Percentiles rank a stretch among this genome's conserved stretches.
Evolutionary conservation across 1,140 invertebrate species (phyloP).

Genomic region (Drosophila quadrilineata): DNA sequence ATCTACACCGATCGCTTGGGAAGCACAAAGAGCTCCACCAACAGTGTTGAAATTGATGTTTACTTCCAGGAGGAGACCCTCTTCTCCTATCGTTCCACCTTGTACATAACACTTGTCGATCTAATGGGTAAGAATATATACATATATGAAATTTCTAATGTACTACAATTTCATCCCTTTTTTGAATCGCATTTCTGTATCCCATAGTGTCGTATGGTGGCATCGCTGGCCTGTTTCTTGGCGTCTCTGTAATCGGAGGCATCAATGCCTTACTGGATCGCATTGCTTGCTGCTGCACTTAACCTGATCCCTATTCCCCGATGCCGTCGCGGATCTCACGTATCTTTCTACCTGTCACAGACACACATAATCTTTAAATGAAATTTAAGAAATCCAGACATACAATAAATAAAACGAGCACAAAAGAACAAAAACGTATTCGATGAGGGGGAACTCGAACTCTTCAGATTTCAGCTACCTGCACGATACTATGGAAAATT

Average conservation of each 20-base stretch:
- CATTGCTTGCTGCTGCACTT: slow-evolving; percentile 39
- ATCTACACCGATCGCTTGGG: slow-evolving; percentile 50
- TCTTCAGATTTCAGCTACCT: slow-evolving; percentile 43
- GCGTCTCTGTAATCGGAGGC: slow-evolving; percentile 53
- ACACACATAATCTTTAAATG: background rate
- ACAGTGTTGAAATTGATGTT: slow-evolving; percentile 50
- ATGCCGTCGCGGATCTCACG: slow-evolving; percentile 14
- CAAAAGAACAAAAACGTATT: background rate
- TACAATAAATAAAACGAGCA: slow-evolving; percentile 27
- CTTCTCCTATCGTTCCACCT: slow-evolving; percentile 62
- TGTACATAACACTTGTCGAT: slow-evolving; percentile 62
- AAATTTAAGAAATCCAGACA: background rate
- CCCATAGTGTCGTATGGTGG: slow-evolving; percentile 61
- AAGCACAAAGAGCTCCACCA: background rate
- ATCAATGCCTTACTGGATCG: slow-evolving; percentile 51
- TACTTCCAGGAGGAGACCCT: slow-evolving; percentile 67
- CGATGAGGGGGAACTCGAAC: slow-evolving; percentile 6
- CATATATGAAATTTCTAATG: too few relatives aligned
- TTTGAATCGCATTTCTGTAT: background rate
- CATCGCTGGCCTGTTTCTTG: slow-evolving; percentile 64
- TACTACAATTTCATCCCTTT: background rate
- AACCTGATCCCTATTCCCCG: slow-evolving; percentile 12
- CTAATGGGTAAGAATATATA: slow-evolving; percentile 64
- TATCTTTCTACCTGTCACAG: slow-evolving; percentile 42
- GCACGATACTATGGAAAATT: slow-evolving; percentile 56